Evolutionary conservation across 2,113 vertebrate genomes (phyloP).

Genomic region (Cyphomyrus discorhynchus): DNA sequence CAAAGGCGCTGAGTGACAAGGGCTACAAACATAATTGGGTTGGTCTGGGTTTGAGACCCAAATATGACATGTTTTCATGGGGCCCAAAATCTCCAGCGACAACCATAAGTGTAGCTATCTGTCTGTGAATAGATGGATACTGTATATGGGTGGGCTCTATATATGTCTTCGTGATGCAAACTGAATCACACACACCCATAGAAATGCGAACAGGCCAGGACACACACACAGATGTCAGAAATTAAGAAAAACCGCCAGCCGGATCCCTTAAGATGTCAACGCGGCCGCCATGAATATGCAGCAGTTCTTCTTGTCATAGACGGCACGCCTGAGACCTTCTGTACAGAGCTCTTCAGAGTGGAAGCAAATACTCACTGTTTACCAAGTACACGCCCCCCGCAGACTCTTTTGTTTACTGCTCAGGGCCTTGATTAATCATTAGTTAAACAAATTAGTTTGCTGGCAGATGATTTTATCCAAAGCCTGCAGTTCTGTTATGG

Average conservation of each 20-base stretch:
- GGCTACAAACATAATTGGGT: background rate
- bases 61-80: background rate
- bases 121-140: background rate
- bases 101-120: background rate
- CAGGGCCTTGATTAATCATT: background rate
- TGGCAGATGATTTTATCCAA: background rate
- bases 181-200: background rate
- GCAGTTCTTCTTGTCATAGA: background rate
- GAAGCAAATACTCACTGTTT: background rate
- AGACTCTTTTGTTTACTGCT: background rate
- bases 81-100: background rate
- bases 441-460: background rate
- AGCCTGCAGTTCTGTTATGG: background rate
- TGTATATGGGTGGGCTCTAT: background rate
- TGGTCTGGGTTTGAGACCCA: background rate
- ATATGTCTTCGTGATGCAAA: background rate
- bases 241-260: background rate
- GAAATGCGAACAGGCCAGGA: background rate
- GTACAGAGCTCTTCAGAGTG: background rate
- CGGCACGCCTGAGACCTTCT: background rate
- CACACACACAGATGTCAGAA: background rate
- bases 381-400: background rate
- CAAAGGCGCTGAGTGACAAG: background rate
- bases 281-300: background rate
- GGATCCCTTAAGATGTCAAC: background rate